These are phyloP conservation scores for Sarcoramphus papa DNA, from an alignment of 2,797 vertebrate genomes.

Conservation along the genomic window DNA sequence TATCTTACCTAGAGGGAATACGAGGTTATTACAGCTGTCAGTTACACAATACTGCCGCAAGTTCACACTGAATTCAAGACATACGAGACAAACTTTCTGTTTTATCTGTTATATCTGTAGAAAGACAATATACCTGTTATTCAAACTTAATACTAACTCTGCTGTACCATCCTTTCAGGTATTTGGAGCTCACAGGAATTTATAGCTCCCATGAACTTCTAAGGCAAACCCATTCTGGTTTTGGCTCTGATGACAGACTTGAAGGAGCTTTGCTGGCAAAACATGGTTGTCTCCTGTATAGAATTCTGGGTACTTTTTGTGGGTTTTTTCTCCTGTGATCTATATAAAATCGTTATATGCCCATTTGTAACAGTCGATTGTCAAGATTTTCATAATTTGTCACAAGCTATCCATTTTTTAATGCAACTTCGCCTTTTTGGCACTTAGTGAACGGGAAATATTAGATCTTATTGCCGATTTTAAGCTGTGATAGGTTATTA, in stretches of 20 bases:
- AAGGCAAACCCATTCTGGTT: not conserved
- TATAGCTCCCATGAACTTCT: not conserved
- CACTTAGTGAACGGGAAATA: not conserved
- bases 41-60: not conserved
- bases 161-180: not conserved
- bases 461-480: not conserved
- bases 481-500: not conserved
- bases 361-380: not conserved
- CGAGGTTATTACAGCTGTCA: not conserved
- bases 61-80: not conserved
- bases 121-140: not conserved
- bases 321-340: accelerated
- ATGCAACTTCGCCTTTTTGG: not conserved
- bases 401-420: not conserved
- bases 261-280: not conserved
- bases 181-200: not conserved
- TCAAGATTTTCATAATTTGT: not conserved
- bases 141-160: not conserved
- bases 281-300: not conserved
- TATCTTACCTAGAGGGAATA: not conserved
- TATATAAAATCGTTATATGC: not conserved
- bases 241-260: not conserved
- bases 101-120: not conserved
- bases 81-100: not conserved
- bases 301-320: not conserved